phyloP scores from a whole-genome alignment of 1,140 invertebrate genomes.

The Asbolus verrucosus region DNA sequence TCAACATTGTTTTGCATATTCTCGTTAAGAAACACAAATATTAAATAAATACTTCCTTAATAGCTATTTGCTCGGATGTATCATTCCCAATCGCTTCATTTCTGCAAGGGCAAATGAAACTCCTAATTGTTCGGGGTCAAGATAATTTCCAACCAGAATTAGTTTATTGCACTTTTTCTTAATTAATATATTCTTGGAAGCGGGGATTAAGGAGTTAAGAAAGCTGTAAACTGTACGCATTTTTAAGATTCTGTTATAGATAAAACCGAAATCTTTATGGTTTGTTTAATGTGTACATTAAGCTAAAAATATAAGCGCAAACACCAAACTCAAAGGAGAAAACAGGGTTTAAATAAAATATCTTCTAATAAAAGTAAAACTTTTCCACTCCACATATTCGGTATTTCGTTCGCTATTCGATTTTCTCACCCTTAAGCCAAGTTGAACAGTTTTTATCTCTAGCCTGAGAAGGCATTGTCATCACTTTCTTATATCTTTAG shows the following conservation, averaged over 20 bases:
- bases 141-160: no score
- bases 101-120: no score
- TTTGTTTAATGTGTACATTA: conserved; percentile 36
- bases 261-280: conserved; percentile 38
- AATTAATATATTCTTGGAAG: conserved; percentile 21
- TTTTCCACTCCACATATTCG: conserved; percentile 47
- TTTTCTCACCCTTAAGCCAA: conserved; percentile 49
- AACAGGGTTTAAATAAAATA: conserved; percentile 46
- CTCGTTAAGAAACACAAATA: conserved; percentile 34
- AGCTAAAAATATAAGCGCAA: conserved; percentile 29
- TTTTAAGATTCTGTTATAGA: conserved; percentile 24
- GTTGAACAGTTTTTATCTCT: conserved; percentile 47
- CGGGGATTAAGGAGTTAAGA: conserved; percentile 19
- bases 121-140: no score
- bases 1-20: conserved; percentile 26
- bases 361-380: conserved; percentile 47
- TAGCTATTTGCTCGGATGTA: no score
- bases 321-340: conserved; percentile 13
- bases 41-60: not conserved
- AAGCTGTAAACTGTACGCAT: conserved; percentile 24
- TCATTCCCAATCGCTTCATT: no score
- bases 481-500: conserved; percentile 49
- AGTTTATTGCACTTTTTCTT: conserved; percentile 5
- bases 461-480: conserved; percentile 46
- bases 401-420: conserved; percentile 46